Base-by-base conservation (phyloP, 2,888 invertebrate genomes). In the Limnephilus auricula region DNA sequence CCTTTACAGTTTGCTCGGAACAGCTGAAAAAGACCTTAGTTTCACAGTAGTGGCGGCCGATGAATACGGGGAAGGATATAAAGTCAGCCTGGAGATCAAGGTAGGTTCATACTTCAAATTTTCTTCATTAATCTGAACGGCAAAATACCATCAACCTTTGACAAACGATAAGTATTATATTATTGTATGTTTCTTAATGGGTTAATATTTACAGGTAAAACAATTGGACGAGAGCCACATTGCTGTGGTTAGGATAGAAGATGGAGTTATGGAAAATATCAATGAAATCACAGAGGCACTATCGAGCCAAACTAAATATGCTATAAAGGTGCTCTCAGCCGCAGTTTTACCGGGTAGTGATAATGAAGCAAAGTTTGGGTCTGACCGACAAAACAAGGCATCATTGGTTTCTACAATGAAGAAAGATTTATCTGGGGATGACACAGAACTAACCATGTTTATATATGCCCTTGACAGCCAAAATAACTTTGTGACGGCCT, bases 11-110 rank as follows among this genome's bases (percentile, higher is more conserved):
- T 91, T 94, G 37, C 94, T 96, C 65, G 65, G 65, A 65, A 65
- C 65, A 65, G 94, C 95, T 90, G 93, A 95, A n/a, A n/a, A n/a
- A 65, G 93, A 95, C 78, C 93, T 94, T 18, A 92, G 93, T 18
- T 94, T 96, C 32, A 94, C 93, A 2, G 94, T 96, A 2, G 93
- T 94, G 15, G 96, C 96, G 6, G 95, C 95, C 1, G 96, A 96
- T 92, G 94, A 40, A 45, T 37, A 40, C 45, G 85, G 85, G 15
- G n/a, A n/a, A 2, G 40, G 40, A 15, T 25, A 85, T 30, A 12
- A 25, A 12, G 85, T 40, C 2, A 40, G 30, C 30, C 25, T 90
- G 30, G 34, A 90, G 4, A 79, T 90, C 30, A 65, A 32, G 78
- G 90, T 90, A 85, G n/a, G 85, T 82, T 34, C 18, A 37, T 65